Evolutionary conservation across 1,140 invertebrate species (phyloP).

Genomic region (Conus betulinus): DNA sequence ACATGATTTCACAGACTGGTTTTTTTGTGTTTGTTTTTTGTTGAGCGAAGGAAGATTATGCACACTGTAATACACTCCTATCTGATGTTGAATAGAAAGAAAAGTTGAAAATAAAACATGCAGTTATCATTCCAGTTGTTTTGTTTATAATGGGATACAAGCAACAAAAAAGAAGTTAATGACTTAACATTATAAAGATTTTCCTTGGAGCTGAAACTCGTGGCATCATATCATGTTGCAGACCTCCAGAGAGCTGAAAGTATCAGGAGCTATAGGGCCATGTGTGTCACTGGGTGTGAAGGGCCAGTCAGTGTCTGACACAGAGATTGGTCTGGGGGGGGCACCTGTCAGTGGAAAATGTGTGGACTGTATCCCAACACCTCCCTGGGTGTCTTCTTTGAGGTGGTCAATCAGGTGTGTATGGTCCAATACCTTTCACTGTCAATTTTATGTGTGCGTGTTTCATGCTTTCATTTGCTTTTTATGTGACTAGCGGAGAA

Average conservation of each 20-base stretch:
- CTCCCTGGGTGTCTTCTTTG: slow-evolving; percentile 96
- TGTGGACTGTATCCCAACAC: slow-evolving; percentile 95
- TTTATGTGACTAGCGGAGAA: background rate
- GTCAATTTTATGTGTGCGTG: background rate
- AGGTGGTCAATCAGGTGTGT: slow-evolving; percentile 92
- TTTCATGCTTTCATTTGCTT: background rate
- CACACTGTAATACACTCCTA: too few species aligned
- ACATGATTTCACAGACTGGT: too few species aligned
- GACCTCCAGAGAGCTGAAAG: slow-evolving; percentile 80
- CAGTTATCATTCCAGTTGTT: too few species aligned
- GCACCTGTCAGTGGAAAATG: slow-evolving; percentile 99
- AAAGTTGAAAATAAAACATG: too few species aligned
- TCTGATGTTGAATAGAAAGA: too few species aligned
- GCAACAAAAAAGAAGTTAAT: too few species aligned
- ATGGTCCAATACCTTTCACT: background rate
- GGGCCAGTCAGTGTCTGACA: slow-evolving; percentile 92
- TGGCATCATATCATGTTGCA: slow-evolving; percentile 74
- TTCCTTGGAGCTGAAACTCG: too few species aligned
- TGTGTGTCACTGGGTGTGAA: slow-evolving; percentile 96
- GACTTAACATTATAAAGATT: too few species aligned
- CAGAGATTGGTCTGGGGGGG: slow-evolving; percentile 96
- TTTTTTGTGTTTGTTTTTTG: too few species aligned
- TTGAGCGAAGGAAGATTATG: too few species aligned
- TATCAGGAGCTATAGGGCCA: slow-evolving; percentile 96
- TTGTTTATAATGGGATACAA: too few species aligned